Conservation (phyloP, 2,113 vertebrate genomes). For the Vicugna pacos region DNA sequence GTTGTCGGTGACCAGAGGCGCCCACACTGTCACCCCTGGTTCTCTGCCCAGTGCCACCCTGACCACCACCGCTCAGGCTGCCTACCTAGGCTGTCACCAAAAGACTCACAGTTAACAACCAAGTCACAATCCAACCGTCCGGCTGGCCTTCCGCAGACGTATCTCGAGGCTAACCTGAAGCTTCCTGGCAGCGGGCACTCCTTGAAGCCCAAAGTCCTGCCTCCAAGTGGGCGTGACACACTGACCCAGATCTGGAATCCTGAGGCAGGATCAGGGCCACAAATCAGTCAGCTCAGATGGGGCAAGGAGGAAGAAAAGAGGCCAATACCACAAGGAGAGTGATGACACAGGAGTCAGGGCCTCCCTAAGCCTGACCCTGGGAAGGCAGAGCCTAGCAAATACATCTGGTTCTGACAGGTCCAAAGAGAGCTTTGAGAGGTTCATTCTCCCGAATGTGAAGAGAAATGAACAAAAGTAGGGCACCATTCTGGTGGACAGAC, state of each 20-base stretch:
- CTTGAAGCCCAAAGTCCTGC: not conserved
- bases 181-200: not conserved
- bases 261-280: not conserved
- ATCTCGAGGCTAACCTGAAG: not conserved
- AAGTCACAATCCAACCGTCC: not conserved
- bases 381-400: not conserved
- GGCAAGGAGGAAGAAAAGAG: not conserved
- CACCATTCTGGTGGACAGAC: not conserved
- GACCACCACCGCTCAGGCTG: rapidly evolving
- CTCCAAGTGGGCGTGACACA: constrained; percentile 64
- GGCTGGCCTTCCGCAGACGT: rapidly evolving
- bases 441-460: rapidly evolving
- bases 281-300: rapidly evolving
- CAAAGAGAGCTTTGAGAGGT: rapidly evolving
- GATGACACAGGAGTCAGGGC: rapidly evolving
- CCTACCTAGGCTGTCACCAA: not conserved
- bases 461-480: not conserved
- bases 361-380: not conserved
- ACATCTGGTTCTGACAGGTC: rapidly evolving
- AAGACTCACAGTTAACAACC: not conserved
- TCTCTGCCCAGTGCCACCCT: not conserved
- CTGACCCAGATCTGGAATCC: constrained; percentile 75
- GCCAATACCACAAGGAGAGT: not conserved
- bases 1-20: rapidly evolving
- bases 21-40: not conserved